phyloP scores from a whole-genome alignment of 2,113 vertebrate genomes.

The Pedetes capensis region DNA sequence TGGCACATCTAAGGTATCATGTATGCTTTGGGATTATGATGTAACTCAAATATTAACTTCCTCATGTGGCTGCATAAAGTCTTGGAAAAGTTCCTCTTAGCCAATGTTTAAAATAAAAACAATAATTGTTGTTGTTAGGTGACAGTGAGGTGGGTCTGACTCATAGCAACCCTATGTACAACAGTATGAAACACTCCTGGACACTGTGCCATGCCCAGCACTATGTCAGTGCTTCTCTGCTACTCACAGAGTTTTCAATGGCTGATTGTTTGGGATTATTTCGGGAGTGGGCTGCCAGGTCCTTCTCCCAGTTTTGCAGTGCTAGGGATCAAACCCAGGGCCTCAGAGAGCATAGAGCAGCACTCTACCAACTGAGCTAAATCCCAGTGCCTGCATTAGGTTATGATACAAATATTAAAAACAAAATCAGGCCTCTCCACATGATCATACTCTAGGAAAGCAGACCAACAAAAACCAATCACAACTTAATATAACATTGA shows the following conservation, averaged over 20 bases:
- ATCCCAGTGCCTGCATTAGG: neutral
- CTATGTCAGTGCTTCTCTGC: too few species aligned
- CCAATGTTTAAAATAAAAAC: conserved; percentile 22
- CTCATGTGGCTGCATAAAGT: conserved; percentile 37
- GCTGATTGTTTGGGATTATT: too few species aligned
- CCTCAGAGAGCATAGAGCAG: too few species aligned
- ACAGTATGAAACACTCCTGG: too few species aligned
- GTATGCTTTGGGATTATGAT: conserved; percentile 36
- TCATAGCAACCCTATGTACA: too few species aligned
- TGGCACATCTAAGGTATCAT: conserved; percentile 23
- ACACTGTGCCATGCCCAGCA: too few species aligned
- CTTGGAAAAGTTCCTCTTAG: neutral
- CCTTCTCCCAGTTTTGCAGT: too few species aligned
- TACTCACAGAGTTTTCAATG: too few species aligned
- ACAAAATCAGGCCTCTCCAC: neutral
- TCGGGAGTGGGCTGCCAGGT: too few species aligned
- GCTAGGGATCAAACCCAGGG: too few species aligned
- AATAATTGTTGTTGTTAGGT: too few species aligned
- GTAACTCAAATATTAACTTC: conserved; percentile 32
- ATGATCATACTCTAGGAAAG: neutral
- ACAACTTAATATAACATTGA: neutral
- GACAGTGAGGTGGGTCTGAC: too few species aligned
- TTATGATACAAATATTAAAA: neutral
- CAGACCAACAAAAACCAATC: neutral
- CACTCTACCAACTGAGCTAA: neutral